Evolutionary conservation across 2,113 vertebrate species (phyloP).

Genomic region (Phrynocephalus versicolor): DNA sequence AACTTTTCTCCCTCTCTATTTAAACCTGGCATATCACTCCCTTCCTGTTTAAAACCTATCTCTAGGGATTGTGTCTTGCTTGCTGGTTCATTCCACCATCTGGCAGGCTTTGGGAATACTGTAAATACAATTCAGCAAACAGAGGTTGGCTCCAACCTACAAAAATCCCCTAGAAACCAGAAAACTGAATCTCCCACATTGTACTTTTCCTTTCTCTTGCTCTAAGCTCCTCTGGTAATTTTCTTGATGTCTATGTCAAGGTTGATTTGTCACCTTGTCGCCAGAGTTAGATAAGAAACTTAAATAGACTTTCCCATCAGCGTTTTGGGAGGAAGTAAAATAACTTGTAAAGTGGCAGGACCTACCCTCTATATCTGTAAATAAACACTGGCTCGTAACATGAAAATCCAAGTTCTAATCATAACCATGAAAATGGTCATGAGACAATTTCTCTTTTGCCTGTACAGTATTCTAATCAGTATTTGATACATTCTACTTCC

Average conservation of each 20-base stretch:
- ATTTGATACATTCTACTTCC: background rate
- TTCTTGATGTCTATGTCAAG: background rate
- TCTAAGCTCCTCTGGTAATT: conserved; percentile 34
- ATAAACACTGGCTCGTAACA: background rate
- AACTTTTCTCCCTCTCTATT: background rate
- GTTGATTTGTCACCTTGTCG: conserved; percentile 35
- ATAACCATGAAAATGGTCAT: background rate
- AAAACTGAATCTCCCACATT: conserved; percentile 43
- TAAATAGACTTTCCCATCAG: conserved; percentile 23
- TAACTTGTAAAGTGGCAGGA: background rate
- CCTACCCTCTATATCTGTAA: too few species aligned
- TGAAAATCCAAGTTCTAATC: background rate
- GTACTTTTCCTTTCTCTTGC: conserved; percentile 32
- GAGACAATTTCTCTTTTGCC: background rate
- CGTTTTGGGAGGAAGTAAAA: rapidly evolving
- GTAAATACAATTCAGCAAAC: conserved; percentile 30
- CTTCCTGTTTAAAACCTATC: conserved; percentile 11
- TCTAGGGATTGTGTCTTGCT: background rate
- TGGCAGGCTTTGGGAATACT: conserved; percentile 33
- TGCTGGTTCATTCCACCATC: conserved; percentile 27
- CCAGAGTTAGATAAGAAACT: background rate
- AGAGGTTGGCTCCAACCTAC: conserved; percentile 41
- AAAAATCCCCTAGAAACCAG: background rate
- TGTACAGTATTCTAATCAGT: background rate
- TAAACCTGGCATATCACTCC: background rate